Evolutionary conservation across 2,797 vertebrate genomes (phyloP).

Genomic region (Prunella strophiata): DNA sequence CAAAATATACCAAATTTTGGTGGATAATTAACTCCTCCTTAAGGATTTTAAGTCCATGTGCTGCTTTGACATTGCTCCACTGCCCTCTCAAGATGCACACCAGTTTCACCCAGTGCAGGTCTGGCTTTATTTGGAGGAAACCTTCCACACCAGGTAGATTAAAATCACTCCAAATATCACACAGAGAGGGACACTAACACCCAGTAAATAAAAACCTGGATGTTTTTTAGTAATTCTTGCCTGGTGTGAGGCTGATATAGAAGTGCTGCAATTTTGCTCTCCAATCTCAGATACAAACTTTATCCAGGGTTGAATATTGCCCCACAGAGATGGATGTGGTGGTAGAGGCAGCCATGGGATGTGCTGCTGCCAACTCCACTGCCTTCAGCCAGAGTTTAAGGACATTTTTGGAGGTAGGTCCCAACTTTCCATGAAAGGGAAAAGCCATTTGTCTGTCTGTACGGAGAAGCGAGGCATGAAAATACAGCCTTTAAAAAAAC

Average conservation of each 20-base stretch:
- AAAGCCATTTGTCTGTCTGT: constrained; percentile 10
- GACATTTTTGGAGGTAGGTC: background rate
- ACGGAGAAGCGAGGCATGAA: background rate
- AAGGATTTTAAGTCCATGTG: background rate
- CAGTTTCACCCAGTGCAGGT: background rate
- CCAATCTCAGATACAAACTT: background rate
- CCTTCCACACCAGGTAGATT: background rate
- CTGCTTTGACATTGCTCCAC: background rate
- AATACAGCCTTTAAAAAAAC: background rate
- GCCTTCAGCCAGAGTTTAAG: background rate
- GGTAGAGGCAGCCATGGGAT: background rate
- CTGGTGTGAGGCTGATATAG: background rate
- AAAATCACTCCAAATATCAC: background rate
- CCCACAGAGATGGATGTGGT: background rate
- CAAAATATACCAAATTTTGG: fast-evolving
- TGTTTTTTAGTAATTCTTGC: background rate
- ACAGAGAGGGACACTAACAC: fast-evolving
- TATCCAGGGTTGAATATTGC: background rate
- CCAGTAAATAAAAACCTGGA: background rate
- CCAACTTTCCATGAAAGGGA: constrained; percentile 20
- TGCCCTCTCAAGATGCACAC: background rate
- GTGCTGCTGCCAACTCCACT: background rate
- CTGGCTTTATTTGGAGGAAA: background rate
- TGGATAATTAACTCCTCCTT: background rate
- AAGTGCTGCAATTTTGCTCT: background rate